Conservation (phyloP, 2,888 invertebrate genomes). For the Mermis nigrescens region DNA sequence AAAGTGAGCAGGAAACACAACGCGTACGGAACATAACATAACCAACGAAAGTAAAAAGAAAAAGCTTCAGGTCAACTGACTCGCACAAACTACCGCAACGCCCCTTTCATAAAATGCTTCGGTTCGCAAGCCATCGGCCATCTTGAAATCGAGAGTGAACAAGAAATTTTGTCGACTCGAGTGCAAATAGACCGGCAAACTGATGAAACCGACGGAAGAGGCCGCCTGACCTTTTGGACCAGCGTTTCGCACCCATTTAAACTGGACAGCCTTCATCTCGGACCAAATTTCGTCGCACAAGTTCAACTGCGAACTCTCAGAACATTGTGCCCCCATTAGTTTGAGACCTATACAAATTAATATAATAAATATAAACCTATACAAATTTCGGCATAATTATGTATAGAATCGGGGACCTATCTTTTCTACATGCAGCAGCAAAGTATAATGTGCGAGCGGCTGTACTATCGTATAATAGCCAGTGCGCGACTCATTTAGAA, state of each 20-base stretch:
- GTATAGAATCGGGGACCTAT: too few species aligned
- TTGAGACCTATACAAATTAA: slow-evolving; percentile 56
- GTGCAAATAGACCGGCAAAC: slow-evolving; percentile 88
- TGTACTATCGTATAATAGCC: too few species aligned
- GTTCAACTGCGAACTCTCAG: slow-evolving; percentile 60
- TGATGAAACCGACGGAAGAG: slow-evolving; percentile 40
- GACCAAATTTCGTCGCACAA: slow-evolving; percentile 52
- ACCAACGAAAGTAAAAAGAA: not conserved
- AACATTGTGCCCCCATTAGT: slow-evolving; percentile 83
- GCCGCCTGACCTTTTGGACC: slow-evolving; percentile 15
- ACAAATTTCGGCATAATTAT: too few species aligned
- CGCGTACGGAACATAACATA: not conserved
- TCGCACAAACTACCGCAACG: slow-evolving; percentile 83
- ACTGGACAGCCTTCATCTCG: slow-evolving; percentile 54
- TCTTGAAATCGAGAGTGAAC: slow-evolving; percentile 79
- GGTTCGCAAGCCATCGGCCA: slow-evolving; percentile 64
- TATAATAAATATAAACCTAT: too few species aligned
- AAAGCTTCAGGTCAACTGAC: slow-evolving; percentile 43
- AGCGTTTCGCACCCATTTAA: slow-evolving; percentile 61
- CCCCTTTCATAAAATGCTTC: slow-evolving; percentile 76
- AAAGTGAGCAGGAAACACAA: too few species aligned
- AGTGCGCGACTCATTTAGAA: too few species aligned
- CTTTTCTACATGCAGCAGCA: too few species aligned
- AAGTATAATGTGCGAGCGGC: too few species aligned
- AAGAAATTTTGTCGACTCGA: slow-evolving; percentile 78